phyloP scores from a whole-genome alignment of 2,797 vertebrate species.

The Pseudochirops corinnae region DNA sequence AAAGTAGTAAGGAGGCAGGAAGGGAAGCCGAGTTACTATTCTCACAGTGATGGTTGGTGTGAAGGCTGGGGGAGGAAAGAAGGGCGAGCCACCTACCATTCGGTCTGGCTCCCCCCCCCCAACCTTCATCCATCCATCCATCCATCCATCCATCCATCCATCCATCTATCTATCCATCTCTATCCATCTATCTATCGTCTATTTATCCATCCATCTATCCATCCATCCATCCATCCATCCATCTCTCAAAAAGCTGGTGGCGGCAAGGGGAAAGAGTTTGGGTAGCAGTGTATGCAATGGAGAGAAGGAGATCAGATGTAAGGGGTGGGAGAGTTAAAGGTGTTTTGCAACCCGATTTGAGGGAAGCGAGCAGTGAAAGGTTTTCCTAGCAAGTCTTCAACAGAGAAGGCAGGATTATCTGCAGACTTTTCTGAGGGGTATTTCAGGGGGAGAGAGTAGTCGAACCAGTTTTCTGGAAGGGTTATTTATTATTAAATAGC shows the following conservation, averaged over 20 bases:
- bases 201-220: no score
- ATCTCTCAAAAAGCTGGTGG: conserved; percentile 42
- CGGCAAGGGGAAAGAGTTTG: conserved; percentile 68
- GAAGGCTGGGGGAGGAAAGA: conserved; percentile 60
- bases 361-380: conserved; percentile 38
- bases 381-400: conserved; percentile 31
- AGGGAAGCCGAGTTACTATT: neutral
- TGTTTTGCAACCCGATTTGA: no score
- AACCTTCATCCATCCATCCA: conserved; percentile 48
- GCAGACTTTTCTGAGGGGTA: conserved; percentile 37
- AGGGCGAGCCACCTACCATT: conserved; percentile 35
- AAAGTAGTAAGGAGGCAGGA: conserved; percentile 68
- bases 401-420: conserved; percentile 51
- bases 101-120: conserved; percentile 33
- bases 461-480: conserved; percentile 71
- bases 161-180: conserved; percentile 51
- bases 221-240: neutral
- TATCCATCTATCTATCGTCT: conserved; percentile 41
- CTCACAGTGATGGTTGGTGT: neutral
- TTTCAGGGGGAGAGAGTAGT: conserved; percentile 45
- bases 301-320: conserved; percentile 31
- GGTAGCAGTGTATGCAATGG: conserved; percentile 70
- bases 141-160: conserved; percentile 37
- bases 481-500: conserved; percentile 66
- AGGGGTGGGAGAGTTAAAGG: conserved; percentile 37